phyloP scores from a whole-genome alignment of 1,140 invertebrate genomes.

The Acyrthosiphon pisum region DNA sequence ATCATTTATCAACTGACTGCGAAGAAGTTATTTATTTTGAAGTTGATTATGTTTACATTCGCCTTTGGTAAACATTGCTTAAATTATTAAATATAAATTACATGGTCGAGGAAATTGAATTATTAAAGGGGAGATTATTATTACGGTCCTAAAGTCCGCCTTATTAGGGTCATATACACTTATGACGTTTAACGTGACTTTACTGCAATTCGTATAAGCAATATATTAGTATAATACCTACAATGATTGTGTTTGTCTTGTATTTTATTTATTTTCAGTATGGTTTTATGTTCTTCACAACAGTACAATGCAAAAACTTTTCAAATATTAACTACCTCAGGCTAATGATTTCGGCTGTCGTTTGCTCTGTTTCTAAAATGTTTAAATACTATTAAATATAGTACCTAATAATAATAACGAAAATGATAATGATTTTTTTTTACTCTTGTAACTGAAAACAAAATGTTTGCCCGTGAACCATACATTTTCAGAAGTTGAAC shows the following conservation, averaged over 20 bases:
- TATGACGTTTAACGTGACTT: neutral
- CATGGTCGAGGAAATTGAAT: neutral
- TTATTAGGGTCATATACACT: neutral
- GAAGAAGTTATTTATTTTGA: neutral
- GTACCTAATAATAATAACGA: neutral
- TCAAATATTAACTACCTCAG: no score
- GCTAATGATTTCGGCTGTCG: no score
- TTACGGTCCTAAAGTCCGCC: neutral
- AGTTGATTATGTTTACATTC: neutral
- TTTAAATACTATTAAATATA: neutral
- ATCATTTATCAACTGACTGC: neutral
- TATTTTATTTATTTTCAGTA: neutral
- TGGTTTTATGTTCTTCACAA: neutral
- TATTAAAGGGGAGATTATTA: neutral
- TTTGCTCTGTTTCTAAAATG: neutral
- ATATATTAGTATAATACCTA: neutral
- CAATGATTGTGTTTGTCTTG: neutral
- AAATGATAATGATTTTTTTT: neutral
- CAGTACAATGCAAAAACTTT: no score
- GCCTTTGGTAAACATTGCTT: neutral
- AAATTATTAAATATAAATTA: constrained; percentile 11
- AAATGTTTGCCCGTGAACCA: neutral
- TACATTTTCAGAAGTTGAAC: neutral
- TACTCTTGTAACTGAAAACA: neutral
- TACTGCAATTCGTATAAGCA: neutral